Evolutionary conservation across 2,113 vertebrate genomes (phyloP).

Genomic region (Cynocephalus volans): DNA sequence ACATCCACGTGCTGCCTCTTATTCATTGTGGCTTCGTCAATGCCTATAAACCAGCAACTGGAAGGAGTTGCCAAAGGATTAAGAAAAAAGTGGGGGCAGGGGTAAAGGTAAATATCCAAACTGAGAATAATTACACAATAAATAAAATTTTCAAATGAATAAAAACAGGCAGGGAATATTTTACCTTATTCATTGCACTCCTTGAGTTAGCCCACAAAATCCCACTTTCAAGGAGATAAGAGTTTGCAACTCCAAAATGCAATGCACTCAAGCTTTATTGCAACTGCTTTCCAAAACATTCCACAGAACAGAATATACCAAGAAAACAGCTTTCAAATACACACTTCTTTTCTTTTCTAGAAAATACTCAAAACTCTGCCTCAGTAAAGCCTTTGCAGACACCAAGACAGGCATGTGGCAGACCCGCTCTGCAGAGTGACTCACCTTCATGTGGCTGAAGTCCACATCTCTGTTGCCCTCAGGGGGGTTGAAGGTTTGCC

Average conservation of each 20-base stretch:
- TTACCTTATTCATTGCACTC: not conserved
- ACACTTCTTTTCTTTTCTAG: not conserved
- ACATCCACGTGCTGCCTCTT: fast-evolving
- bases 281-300: not conserved
- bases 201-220: no score
- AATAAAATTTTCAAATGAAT: not conserved
- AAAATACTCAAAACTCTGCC: not conserved
- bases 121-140: not conserved
- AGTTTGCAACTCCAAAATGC: no score
- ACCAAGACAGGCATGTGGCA: fast-evolving
- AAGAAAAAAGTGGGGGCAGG: no score
- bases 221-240: not conserved
- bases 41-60: not conserved
- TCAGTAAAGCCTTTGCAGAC: not conserved
- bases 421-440: not conserved
- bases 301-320: not conserved
- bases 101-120: no score
- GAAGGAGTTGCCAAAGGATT: not conserved
- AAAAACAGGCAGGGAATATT: fast-evolving
- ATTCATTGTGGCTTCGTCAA: not conserved
- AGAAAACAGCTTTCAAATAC: not conserved
- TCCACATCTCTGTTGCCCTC: conserved; percentile 93
- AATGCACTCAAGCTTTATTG: fast-evolving
- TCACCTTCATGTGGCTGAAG: conserved; percentile 95
- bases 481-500: conserved; percentile 89